A percentile compares a stretch with the other conserved stretches of the same genome.
phyloP scores from a whole-genome alignment of 1,140 invertebrate genomes.

The Polyergus mexicanus region DNA sequence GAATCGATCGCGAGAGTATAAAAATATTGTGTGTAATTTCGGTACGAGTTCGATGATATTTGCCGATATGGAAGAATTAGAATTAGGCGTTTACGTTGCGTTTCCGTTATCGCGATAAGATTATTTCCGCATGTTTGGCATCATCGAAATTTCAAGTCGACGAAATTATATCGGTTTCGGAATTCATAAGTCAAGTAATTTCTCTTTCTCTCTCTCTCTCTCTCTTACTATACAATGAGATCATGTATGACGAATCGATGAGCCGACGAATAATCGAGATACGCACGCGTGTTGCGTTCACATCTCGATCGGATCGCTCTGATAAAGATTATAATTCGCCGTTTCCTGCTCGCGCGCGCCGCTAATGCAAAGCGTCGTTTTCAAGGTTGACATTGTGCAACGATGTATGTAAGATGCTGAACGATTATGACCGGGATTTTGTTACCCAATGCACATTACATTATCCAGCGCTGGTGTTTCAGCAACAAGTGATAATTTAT shows the following conservation, averaged over 20 bases:
- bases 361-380: constrained; percentile 35
- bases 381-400: constrained; percentile 57
- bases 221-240: not conserved
- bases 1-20: not conserved
- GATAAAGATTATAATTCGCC: constrained; percentile 59
- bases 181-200: not conserved
- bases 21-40: not conserved
- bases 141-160: constrained; percentile 12
- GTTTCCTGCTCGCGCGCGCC: constrained; percentile 39
- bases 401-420: constrained; percentile 33
- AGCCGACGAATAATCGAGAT: constrained; percentile 48
- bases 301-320: constrained; percentile 50
- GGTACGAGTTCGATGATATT: not conserved
- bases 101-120: not conserved
- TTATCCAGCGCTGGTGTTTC: not conserved
- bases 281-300: constrained; percentile 23
- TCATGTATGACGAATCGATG: not conserved
- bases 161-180: not conserved
- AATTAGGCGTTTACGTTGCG: not conserved
- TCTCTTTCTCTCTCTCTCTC: not conserved
- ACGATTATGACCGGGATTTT: constrained; percentile 36
- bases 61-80: not conserved
- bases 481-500: constrained; percentile 21
- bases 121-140: not conserved
- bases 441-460: constrained; percentile 24